Base-by-base conservation (phyloP, 2,113 vertebrate species). In the Lophura nycthemera region DNA sequence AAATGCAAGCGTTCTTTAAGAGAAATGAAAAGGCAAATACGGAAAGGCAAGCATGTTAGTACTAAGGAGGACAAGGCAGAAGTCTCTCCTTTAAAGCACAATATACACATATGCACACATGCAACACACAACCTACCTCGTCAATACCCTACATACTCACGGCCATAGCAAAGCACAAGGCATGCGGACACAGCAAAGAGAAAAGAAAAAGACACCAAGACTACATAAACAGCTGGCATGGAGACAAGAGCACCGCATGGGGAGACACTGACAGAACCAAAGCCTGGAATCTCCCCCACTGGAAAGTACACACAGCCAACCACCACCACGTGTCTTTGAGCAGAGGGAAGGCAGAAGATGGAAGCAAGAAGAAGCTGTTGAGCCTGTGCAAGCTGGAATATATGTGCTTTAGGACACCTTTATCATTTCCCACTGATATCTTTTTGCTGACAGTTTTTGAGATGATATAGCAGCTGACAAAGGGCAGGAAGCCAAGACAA, bases 241-340 rank as follows among this genome's bases (percentile, higher is more conserved):
- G 74, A 56, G 74, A 91, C 34, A 54, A 50, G 32, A n/a, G 36
- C 66, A 88, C 12, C 34, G 47, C 59, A 83, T 43, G 30, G 64
- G 45, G 48, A 89, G 66, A 91, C 61, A 38, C 0, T 4, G 63
- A 81, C 63, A 93, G 84, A 91, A 56, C 24, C 92, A 86, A 64
- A 73, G 83, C 30, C 71, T 77, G 93, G 88, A 92, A 96, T 89
- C 78, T 86, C 73, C 72, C 82, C 71, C 63, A 29, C 57, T 24
- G n/a, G 4, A 40, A 71, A 66, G 32, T 3, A 13, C 56, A 3
- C 2, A 2, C 24, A 7, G 32, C 16, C 2, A 3, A 48, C 8
- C 10, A 0, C 43, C 34, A 24, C 29, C 8, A 20, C 17, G 32
- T 15, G 42, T 70, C 66, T 43, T 47, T 12, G 15, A 84, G 88